phyloP scores from a whole-genome alignment of 1,140 invertebrate species.

The Chironomus tepperi region DNA sequence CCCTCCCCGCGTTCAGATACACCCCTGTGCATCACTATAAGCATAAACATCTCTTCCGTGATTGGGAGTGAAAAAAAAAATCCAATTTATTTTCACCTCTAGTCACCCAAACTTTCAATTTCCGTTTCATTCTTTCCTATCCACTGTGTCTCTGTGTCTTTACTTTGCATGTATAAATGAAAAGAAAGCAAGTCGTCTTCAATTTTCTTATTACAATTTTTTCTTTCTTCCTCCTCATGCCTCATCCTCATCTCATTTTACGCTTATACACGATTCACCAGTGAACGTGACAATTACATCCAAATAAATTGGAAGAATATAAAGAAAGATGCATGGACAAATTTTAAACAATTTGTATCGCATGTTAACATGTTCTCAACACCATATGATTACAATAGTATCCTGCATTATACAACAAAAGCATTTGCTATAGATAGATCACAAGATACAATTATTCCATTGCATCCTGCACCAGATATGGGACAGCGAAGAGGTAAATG shows the following conservation, averaged over 20 bases:
- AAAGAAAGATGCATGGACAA: neutral
- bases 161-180: no score
- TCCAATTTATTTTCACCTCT: no score
- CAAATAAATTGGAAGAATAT: slow-evolving; percentile 21
- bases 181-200: no score
- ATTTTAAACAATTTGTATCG: neutral
- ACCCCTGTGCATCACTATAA: no score
- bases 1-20: no score
- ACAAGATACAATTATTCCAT: neutral
- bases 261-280: neutral
- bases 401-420: neutral
- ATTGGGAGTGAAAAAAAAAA: no score
- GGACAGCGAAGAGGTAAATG: neutral
- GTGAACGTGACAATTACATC: slow-evolving; percentile 24
- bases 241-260: neutral
- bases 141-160: no score
- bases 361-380: slow-evolving; percentile 5
- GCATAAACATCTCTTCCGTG: no score
- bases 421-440: neutral
- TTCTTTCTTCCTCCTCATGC: no score
- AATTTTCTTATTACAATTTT: no score
- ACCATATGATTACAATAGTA: slow-evolving; percentile 24
- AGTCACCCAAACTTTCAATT: no score
- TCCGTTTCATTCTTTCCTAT: no score
- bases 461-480: neutral